Evolutionary conservation across 2,113 vertebrate species (phyloP).

Genomic region (Barnardius zonarius): DNA sequence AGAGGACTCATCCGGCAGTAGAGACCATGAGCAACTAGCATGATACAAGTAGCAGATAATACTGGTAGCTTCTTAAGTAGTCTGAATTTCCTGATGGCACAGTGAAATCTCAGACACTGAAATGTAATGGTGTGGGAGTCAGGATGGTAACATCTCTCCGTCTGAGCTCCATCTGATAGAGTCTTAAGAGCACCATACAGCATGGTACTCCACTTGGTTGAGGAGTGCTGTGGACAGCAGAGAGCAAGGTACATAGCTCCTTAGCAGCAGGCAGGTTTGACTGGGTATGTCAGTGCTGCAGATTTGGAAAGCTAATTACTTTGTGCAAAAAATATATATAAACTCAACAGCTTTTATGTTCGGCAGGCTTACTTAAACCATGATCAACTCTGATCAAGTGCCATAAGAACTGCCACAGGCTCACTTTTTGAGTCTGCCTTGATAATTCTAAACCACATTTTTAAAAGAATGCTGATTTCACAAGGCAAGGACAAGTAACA

Average conservation of each 20-base stretch:
- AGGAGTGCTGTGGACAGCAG: accelerated
- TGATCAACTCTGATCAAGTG: not conserved
- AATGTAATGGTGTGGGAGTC: not conserved
- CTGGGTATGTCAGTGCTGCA: not conserved
- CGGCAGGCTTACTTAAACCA: not conserved
- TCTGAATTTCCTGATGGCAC: not conserved
- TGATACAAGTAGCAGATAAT: not conserved
- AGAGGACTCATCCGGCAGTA: not conserved
- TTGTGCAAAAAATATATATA: not conserved
- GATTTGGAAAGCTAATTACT: not conserved
- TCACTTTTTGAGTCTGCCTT: not conserved
- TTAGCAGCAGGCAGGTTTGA: not conserved
- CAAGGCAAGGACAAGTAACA: not conserved
- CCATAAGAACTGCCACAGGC: not conserved
- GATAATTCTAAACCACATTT: not conserved
- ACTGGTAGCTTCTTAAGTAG: not conserved
- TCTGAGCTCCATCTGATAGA: not conserved
- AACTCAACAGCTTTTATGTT: not conserved
- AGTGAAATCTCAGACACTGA: not conserved
- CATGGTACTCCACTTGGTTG: not conserved
- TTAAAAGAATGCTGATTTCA: not conserved
- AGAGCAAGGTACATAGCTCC: not conserved
- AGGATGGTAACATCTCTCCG: not conserved
- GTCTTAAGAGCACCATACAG: not conserved
- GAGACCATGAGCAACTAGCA: not conserved